Evolutionary conservation across 2,888 invertebrate genomes (phyloP).

Genomic region (Tipula vernalis): DNA sequence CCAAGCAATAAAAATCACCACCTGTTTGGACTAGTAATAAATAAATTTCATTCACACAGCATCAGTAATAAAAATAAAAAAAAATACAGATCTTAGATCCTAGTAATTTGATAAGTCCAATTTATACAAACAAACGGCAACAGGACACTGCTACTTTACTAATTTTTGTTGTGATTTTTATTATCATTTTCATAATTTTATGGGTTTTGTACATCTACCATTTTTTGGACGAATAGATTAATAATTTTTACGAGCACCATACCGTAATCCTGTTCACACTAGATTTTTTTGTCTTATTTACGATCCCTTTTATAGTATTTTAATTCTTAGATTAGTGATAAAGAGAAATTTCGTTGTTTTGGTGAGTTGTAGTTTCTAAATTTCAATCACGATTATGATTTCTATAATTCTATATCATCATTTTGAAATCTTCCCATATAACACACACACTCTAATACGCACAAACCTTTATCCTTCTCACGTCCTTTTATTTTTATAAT

Average conservation of each 20-base stretch:
- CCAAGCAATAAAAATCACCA: not conserved
- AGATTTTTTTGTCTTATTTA: not conserved
- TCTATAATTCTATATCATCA: not conserved
- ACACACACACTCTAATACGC: not conserved
- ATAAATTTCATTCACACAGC: not conserved
- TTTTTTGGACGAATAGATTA: not conserved
- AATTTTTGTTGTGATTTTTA: not conserved
- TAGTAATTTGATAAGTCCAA: not conserved
- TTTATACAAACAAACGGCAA: not conserved
- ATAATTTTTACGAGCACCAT: not conserved
- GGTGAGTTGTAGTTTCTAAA: not conserved
- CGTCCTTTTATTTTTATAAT: not conserved
- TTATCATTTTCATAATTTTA: not conserved
- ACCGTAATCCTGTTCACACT: constrained; percentile 4
- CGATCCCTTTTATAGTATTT: not conserved
- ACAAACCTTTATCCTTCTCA: not conserved
- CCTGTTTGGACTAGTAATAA: not conserved
- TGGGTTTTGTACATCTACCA: not conserved
- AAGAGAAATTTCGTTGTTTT: not conserved
- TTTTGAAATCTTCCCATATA: not conserved
- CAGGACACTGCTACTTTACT: not conserved
- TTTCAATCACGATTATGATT: not conserved
- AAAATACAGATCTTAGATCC: not conserved
- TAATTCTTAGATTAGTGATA: not conserved
- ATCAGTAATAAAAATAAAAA: not conserved